These are phyloP conservation scores for Trichopria drosophilae DNA, from an alignment of 2,888 invertebrate species.

Conservation along the genomic window DNA sequence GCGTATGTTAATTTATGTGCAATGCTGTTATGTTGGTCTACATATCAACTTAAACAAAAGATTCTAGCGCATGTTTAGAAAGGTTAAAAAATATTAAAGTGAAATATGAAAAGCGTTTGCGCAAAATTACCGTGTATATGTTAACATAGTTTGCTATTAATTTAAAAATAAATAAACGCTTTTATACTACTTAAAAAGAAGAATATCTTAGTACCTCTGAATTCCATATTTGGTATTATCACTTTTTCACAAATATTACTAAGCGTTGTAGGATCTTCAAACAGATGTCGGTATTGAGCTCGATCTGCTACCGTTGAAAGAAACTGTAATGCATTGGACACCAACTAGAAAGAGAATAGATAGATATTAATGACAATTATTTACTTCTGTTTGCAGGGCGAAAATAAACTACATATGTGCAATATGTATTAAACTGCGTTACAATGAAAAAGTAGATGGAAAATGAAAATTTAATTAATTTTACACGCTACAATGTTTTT, in stretches of 20 bases:
- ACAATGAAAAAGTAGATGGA: constrained; percentile 3
- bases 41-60: too few relatives aligned
- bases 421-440: background rate
- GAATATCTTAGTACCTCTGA: constrained; percentile 69
- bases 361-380: constrained; percentile 21
- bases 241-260: constrained; percentile 95
- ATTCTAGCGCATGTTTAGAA: too few relatives aligned
- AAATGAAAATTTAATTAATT: too few relatives aligned
- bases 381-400: background rate
- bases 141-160: too few relatives aligned
- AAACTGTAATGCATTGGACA: constrained; percentile 94
- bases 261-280: constrained; percentile 84
- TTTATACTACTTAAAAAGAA: background rate
- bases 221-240: constrained; percentile 98
- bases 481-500: too few relatives aligned
- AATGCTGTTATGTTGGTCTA: too few relatives aligned
- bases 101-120: too few relatives aligned
- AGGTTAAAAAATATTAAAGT: too few relatives aligned
- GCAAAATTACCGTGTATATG: too few relatives aligned
- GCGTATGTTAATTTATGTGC: too few relatives aligned
- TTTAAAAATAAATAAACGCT: too few relatives aligned
- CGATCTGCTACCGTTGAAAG: constrained; percentile 92
- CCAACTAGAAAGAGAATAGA: constrained; percentile 67
- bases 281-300: constrained; percentile 81
- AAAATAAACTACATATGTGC: constrained; percentile 1